Evolutionary conservation across 2,797 vertebrate genomes (phyloP), one percentile per base, ranked within the genome.

Genomic region (Phataginus tricuspis): DNA sequence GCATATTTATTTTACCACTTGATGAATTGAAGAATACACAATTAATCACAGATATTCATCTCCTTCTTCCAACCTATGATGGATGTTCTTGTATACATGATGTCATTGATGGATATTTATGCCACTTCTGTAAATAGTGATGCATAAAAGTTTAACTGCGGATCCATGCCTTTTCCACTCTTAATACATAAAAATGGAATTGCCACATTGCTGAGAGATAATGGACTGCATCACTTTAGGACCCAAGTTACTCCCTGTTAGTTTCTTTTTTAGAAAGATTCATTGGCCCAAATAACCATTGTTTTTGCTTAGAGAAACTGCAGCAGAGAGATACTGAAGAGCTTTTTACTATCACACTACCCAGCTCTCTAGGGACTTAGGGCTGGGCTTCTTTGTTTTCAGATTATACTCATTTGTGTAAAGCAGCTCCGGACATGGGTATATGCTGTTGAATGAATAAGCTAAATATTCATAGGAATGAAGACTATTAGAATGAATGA

Each of bases 31-130:
- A 88, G 90, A 96, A 92, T 88, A 93, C 90, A 92, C 87, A 84
- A 96, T 98, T 97, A 98, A 97, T 96, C 97, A 97, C 27, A 92
- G 21, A 85, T 84, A 95, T 77, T 68, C 66, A 75, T 91, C 93
- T 94, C 57, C 51, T 88, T 89, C 66, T 89, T 78, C 68, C 69
- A 91, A 74, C 19, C 42, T 55, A 77, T 95, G 96, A 97, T 95
- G 74, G 93, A 97, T 97, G 95, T 68, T 94, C 83, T 83, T 95
- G 18, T 87, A 86, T 83, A 71, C 49, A 75, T 97, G 71, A 94
- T 94, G 91, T 90, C 97, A 96, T 89, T 97, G 97, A 97, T 95
- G 45, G 64, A 96, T 97, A 96, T 96, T 98, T 92, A 95, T 95
- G 95, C 57, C 85, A 92, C 69, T 95, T 97, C 51, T 92, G 59